Base-by-base conservation (phyloP, 1,140 invertebrate species). In the Homalodisca vitripennis region DNA sequence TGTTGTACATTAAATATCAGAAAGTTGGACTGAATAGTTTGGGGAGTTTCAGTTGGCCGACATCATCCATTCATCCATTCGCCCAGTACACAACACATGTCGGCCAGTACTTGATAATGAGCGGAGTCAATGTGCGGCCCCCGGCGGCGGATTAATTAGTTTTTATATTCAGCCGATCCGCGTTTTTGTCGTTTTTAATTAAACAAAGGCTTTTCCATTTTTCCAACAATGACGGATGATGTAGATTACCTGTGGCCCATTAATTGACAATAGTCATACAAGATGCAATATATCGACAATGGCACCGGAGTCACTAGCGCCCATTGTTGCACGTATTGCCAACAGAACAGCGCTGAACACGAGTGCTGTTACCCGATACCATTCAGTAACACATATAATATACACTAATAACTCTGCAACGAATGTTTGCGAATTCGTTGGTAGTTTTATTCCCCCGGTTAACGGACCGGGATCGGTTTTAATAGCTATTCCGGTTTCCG, bases 101-200 rank as follows among this genome's bases (percentile, higher is more conserved):
- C n/a, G n/a, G n/a, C n/a, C n/a, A n/a, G n/a, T n/a, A n/a, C n/a
- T n/a, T 17, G 6, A 41, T 41, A 41, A 41, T 41, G 34, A 41
- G 34, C 34, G 34, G 34, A 6, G 34, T 17, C 6, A 41, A 41
- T 41, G 17, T 17, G 34, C 34, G 6, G 34, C 34, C 17, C 34
- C 34, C 34, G 34, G 6, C 34, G 22, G 26, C 55, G 55, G 55
- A 60, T 60, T 60, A 60, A 60, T 60, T 60, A 60, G 55, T 60
- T 60, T 60, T 60, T 60, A 60, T 60, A 60, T 60, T 60, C 55
- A 13, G 55, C 55, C 26, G 55, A 60, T 60, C 55, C 55, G 27
- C 55, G 55, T 60, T 60, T 60, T 60, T 60, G 55, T 60, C 55
- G 55, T 60, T 60, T 60, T 60, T 60, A 60, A 60, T 60, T 60